Evolutionary conservation across 2,888 invertebrate species (phyloP).

Genomic region (Drosophila planitibia): DNA sequence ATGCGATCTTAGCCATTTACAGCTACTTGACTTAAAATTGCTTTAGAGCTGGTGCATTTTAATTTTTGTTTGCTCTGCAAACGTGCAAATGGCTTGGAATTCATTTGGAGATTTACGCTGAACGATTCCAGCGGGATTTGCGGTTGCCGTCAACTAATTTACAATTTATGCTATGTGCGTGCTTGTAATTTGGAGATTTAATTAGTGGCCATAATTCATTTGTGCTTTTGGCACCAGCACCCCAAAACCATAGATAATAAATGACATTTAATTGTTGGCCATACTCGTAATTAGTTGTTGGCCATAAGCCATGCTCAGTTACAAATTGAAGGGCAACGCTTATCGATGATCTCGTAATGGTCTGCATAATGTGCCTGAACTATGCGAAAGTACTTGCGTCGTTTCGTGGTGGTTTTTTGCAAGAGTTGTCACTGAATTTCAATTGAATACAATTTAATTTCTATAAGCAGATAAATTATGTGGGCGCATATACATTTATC

Average conservation of each 20-base stretch:
- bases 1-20: constrained; percentile 45
- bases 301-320: constrained; percentile 22
- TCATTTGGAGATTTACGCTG: constrained; percentile 39
- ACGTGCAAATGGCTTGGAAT: constrained; percentile 39
- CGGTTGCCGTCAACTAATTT: constrained; percentile 49
- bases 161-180: constrained; percentile 76
- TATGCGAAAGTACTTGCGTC: background rate
- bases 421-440: background rate
- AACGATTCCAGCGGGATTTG: constrained; percentile 45
- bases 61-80: constrained; percentile 6
- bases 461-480: background rate
- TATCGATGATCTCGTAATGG: constrained; percentile 70
- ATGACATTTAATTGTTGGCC: constrained; percentile 73
- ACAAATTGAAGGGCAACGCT: constrained; percentile 42
- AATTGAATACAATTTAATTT: background rate
- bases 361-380: constrained; percentile 57
- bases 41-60: constrained; percentile 19
- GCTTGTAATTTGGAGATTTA: constrained; percentile 79
- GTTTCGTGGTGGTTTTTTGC: background rate
- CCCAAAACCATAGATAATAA: constrained; percentile 68
- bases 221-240: constrained; percentile 38
- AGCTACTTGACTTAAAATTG: constrained; percentile 43
- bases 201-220: constrained; percentile 76
- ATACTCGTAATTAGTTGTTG: constrained; percentile 60
- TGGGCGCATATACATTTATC: background rate